Evolutionary conservation across 2,888 invertebrate genomes (phyloP).

Genomic region (Athalia rosae): DNA sequence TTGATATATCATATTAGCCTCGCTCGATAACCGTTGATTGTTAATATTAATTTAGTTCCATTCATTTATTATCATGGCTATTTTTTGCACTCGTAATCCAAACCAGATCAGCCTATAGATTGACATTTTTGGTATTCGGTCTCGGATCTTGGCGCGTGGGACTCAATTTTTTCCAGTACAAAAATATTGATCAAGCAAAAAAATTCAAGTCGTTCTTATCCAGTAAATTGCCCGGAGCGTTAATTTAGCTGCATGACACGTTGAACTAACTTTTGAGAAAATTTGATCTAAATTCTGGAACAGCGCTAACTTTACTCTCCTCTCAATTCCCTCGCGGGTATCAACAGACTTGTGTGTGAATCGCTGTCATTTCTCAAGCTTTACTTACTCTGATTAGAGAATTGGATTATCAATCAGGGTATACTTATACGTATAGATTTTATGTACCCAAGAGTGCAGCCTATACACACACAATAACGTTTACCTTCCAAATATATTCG

Average conservation of each 20-base stretch:
- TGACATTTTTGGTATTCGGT: no score
- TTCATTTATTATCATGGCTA: neutral
- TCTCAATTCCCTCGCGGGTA: conserved; percentile 1
- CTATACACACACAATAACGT: no score
- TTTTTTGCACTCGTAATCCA: neutral
- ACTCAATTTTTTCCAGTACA: no score
- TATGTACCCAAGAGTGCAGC: neutral
- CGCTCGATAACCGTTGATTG: neutral
- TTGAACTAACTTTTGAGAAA: conserved; percentile 16
- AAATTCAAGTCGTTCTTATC: neutral
- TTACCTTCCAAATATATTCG: no score
- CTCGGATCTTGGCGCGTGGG: no score
- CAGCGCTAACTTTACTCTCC: neutral
- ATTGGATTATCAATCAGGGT: conserved; percentile 6
- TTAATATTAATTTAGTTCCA: neutral
- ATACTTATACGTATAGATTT: neutral
- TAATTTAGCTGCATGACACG: neutral
- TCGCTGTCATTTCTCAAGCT: neutral
- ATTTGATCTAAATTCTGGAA: conserved; percentile 15
- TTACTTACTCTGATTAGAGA: conserved; percentile 9
- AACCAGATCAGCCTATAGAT: neutral
- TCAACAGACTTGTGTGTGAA: neutral
- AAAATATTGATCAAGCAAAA: no score
- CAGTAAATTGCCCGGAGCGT: neutral
- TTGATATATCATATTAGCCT: neutral